Evolutionary conservation across 2,888 invertebrate genomes (phyloP).

Genomic region (Heliconius cydno): DNA sequence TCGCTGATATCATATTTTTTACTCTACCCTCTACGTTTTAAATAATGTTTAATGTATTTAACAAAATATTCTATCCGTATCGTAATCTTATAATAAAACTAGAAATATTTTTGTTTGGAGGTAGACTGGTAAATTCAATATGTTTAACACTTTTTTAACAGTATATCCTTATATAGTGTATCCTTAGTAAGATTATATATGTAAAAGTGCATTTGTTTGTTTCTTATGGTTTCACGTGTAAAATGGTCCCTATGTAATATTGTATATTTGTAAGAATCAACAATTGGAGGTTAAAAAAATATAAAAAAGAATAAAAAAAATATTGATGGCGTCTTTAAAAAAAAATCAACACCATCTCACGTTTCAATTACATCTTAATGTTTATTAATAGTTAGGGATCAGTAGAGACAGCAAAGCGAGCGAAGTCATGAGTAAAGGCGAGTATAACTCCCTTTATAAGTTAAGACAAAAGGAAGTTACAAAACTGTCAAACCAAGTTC

Average conservation of each 20-base stretch:
- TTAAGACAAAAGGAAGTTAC: background rate
- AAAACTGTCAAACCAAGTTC: conserved; percentile 47
- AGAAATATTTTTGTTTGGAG: background rate
- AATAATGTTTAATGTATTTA: conserved; percentile 23
- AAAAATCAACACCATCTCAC: background rate
- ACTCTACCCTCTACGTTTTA: conserved; percentile 17
- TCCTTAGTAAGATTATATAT: too few relatives aligned
- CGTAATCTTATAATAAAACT: background rate
- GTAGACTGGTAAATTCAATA: background rate
- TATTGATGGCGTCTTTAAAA: background rate
- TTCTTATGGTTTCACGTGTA: background rate
- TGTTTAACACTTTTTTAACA: background rate
- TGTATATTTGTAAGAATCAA: background rate
- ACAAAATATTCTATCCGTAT: background rate
- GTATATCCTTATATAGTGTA: too few relatives aligned
- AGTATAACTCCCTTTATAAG: background rate
- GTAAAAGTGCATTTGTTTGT: background rate
- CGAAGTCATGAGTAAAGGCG: background rate
- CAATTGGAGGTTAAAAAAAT: background rate
- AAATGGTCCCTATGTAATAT: background rate
- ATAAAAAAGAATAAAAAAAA: background rate
- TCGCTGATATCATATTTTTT: conserved; percentile 46
- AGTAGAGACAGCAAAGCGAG: background rate
- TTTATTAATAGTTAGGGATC: background rate
- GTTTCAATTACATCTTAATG: background rate